Evolutionary conservation across 2,888 invertebrate species (phyloP).

Genomic region (Phyllotreta striolata): DNA sequence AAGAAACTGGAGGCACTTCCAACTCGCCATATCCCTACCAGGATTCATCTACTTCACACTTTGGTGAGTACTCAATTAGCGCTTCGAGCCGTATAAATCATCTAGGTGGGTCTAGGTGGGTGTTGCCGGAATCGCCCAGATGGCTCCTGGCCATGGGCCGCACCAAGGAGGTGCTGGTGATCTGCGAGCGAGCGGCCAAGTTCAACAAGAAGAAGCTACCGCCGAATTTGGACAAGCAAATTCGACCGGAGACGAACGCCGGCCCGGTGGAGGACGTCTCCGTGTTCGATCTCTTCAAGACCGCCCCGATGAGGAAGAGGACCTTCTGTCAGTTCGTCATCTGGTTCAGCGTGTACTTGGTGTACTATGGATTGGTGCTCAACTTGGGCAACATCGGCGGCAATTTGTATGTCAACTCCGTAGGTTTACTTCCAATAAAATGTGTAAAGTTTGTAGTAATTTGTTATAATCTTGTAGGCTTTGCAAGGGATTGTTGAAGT

Average conservation of each 20-base stretch:
- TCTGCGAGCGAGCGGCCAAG: conserved; percentile 71
- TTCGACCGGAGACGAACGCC: conserved; percentile 64
- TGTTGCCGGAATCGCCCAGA: conserved; percentile 81
- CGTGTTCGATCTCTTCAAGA: conserved; percentile 72
- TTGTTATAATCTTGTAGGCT: too few species aligned
- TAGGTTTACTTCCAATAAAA: conserved; percentile 57
- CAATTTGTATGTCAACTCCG: conserved; percentile 77
- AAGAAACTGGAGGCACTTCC: conserved; percentile 77
- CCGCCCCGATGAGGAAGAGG: conserved; percentile 70
- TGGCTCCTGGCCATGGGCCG: conserved; percentile 79
- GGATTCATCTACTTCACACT: conserved; percentile 72
- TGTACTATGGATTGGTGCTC: conserved; percentile 79
- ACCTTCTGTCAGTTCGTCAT: conserved; percentile 75
- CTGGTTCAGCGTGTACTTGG: conserved; percentile 81
- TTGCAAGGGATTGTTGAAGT: conserved; percentile 79
- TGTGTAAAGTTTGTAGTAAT: neutral
- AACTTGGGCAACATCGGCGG: conserved; percentile 80
- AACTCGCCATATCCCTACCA: conserved; percentile 76
- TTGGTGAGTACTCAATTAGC: conserved; percentile 65
- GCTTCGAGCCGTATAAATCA: conserved; percentile 8
- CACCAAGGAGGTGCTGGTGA: conserved; percentile 72
- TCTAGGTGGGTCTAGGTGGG: conserved; percentile 65
- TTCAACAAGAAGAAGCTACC: conserved; percentile 73
- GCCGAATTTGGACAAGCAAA: conserved; percentile 73
- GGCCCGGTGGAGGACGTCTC: conserved; percentile 61